These are phyloP conservation scores for Palythoa grandis DNA, from an alignment of 92 coral and sea anemone genomes.

Conservation along the genomic window DNA sequence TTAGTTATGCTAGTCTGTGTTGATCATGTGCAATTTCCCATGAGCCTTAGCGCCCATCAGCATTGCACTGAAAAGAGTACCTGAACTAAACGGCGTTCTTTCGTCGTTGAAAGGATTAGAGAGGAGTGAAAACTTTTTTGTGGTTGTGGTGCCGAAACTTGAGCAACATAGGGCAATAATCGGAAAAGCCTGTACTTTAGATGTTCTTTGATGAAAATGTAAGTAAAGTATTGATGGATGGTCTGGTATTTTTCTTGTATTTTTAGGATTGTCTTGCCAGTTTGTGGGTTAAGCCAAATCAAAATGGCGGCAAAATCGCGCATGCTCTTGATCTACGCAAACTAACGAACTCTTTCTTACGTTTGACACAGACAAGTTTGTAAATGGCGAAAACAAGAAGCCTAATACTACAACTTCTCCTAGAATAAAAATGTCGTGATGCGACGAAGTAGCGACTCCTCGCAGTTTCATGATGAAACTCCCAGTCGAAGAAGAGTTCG, in stretches of 20 bases:
- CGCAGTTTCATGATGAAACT: constrained; percentile 97
- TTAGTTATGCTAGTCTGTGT: constrained; percentile 5
- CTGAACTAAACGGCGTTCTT: constrained; percentile 39
- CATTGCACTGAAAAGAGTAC: neutral
- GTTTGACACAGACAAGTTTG: constrained; percentile 3
- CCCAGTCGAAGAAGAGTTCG: constrained; percentile 90
- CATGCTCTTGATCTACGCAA: constrained; percentile 80
- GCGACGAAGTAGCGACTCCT: constrained; percentile 95
- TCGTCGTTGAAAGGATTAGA: constrained; percentile 43
- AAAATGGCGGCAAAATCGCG: constrained; percentile 99
- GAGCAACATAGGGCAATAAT: constrained; percentile 48
- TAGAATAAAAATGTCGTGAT: constrained; percentile 63
- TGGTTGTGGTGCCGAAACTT: constrained; percentile 41
- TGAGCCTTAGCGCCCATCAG: constrained; percentile 55
- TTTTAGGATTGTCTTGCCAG: constrained; percentile 64
- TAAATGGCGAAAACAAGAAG: constrained; percentile 34
- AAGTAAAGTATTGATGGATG: constrained; percentile 75
- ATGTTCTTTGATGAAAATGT: constrained; percentile 65
- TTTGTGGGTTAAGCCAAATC: constrained; percentile 58
- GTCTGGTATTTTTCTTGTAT: constrained; percentile 57
- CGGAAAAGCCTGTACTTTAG: constrained; percentile 26
- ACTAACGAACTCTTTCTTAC: constrained; percentile 58
- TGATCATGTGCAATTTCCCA: constrained; percentile 56
- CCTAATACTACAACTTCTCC: constrained; percentile 40
- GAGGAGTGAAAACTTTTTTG: constrained; percentile 17